Conservation (phyloP, 2,888 invertebrate species). For the Plagodis dolabraria region DNA sequence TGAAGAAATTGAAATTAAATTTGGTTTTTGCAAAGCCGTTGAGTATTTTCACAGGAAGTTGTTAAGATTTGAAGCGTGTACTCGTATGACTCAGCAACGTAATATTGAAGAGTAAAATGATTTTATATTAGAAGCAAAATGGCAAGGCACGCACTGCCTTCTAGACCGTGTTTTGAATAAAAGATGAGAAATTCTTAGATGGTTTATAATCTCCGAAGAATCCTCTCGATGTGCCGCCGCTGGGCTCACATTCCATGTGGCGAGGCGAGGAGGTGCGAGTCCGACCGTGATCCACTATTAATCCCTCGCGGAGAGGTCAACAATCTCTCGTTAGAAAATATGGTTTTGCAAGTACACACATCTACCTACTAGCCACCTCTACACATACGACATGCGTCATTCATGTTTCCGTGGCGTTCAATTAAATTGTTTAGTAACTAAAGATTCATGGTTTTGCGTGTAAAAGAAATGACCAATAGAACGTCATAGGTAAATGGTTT, state of each 20-base stretch:
- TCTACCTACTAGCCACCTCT: slow-evolving; percentile 25
- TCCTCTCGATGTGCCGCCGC: slow-evolving; percentile 24
- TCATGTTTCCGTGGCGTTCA: slow-evolving; percentile 30
- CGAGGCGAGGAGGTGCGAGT: slow-evolving; percentile 23
- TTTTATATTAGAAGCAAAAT: slow-evolving; percentile 3
- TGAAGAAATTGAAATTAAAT: slow-evolving; percentile 52
- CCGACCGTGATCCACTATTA: slow-evolving; percentile 36
- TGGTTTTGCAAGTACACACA: slow-evolving; percentile 28
- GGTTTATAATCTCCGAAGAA: slow-evolving; percentile 21
- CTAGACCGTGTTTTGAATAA: slow-evolving; percentile 22
- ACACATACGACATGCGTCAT: slow-evolving; percentile 33
- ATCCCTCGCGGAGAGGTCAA: slow-evolving; percentile 43
- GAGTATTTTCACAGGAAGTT: not conserved
- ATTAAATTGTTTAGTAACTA: slow-evolving; percentile 23
- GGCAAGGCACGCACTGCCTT: slow-evolving; percentile 3
- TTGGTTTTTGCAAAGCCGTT: slow-evolving; percentile 20
- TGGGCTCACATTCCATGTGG: slow-evolving; percentile 24
- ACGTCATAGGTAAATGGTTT: not conserved
- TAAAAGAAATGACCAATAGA: not conserved
- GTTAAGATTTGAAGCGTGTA: not conserved
- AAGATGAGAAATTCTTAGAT: slow-evolving; percentile 21
- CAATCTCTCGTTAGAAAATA: slow-evolving; percentile 39
- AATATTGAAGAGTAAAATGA: not conserved
- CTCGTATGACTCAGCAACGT: slow-evolving; percentile 6
- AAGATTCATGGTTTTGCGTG: slow-evolving; percentile 7